Percentiles rank a stretch among this genome's conserved stretches.
These are phyloP conservation scores for Eurytoma adleriae DNA, from an alignment of 2,888 invertebrate genomes.

Conservation along the genomic window DNA sequence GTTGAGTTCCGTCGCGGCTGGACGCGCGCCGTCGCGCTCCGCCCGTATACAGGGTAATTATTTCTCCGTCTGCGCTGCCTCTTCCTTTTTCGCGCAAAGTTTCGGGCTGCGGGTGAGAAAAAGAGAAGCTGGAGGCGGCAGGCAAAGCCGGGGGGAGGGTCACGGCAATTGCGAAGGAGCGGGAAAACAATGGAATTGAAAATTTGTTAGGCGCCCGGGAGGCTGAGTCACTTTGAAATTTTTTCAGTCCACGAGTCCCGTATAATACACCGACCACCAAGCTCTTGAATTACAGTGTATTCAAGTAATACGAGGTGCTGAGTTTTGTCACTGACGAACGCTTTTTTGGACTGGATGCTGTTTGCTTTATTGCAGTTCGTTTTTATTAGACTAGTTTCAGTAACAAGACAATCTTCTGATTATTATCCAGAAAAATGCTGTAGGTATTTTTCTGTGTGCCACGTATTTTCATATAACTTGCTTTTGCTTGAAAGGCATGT, in stretches of 20 bases:
- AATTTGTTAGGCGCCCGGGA: conserved; percentile 33
- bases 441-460: too few relatives aligned
- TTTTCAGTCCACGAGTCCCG: background rate
- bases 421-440: too few relatives aligned
- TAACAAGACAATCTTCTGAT: too few relatives aligned
- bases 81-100: conserved; percentile 12
- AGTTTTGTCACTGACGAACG: too few relatives aligned
- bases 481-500: too few relatives aligned
- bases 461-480: too few relatives aligned
- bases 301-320: too few relatives aligned
- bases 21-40: background rate
- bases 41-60: conserved; percentile 32
- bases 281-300: too few relatives aligned
- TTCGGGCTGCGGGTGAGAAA: conserved; percentile 11
- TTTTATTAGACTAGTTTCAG: too few relatives aligned
- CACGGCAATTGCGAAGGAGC: conserved; percentile 10
- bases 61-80: background rate
- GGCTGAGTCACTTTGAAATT: conserved; percentile 13
- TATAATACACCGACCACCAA: background rate
- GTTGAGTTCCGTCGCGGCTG: background rate
- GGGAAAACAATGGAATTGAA: conserved; percentile 48
- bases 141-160: background rate
- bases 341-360: too few relatives aligned
- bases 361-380: too few relatives aligned
- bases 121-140: background rate